Percentiles rank a stretch among this genome's conserved stretches.
Evolutionary conservation across 1,140 invertebrate species (phyloP).

Genomic region (Popillia japonica): DNA sequence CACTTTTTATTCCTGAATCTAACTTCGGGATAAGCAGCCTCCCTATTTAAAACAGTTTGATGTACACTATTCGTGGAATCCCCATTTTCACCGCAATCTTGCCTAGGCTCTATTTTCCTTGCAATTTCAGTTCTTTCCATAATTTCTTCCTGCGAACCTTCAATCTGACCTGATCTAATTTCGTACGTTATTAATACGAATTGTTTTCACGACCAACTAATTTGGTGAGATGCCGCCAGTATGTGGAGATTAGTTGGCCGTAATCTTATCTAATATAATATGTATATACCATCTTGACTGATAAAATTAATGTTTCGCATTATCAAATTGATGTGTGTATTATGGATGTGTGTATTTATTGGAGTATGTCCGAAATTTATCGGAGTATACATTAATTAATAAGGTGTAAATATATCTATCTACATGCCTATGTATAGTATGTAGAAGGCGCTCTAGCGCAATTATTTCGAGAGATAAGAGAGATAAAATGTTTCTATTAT

Average conservation of each 20-base stretch:
- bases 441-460: no score
- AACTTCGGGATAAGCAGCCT: neutral
- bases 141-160: neutral
- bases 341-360: no score
- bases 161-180: neutral
- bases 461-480: no score
- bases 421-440: no score
- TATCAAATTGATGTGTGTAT: neutral
- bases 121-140: neutral
- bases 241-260: neutral
- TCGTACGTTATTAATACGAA: neutral
- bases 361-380: neutral
- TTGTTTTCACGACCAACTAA: neutral
- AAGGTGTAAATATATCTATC: no score
- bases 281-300: neutral
- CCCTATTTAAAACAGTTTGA: neutral
- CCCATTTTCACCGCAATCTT: neutral
- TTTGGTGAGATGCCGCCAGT: neutral
- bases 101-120: neutral
- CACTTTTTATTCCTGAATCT: neutral
- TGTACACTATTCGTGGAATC: neutral
- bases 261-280: neutral
- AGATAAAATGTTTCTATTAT: no score
- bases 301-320: conserved; percentile 7
- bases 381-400: neutral